Base-by-base conservation (phyloP, 2,113 vertebrate genomes). In the Corythaeola cristata region DNA sequence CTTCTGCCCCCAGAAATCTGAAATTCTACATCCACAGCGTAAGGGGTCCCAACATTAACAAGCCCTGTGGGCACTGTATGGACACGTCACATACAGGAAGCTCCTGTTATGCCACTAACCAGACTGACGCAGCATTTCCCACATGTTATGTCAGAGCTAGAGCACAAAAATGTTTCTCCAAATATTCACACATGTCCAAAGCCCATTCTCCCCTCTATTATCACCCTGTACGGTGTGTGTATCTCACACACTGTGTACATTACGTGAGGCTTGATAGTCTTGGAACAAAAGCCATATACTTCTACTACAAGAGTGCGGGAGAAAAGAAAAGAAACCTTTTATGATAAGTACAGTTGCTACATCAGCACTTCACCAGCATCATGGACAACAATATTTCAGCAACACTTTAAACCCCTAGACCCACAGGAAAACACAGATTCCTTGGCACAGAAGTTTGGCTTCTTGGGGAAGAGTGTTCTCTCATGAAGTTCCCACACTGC, bases 91-190 rank as follows among this genome's bases (percentile, higher is more conserved):
- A 66, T 8, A 62, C 44, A 95, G 87, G 75, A 95, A 95, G 85
- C 35, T 91, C 86, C 93, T 91, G 85, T 96, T 96, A 95, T 23
- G 92, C 92, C 94, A 63, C 64, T 74, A 92, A 90, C 50, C 63
- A 94, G 68, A 85, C 41, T 35, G 35, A 50, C 4, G 49, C 64
- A 55, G 55, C 11, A 21, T 91, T 98, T 98, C 81, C 88, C 95
- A 84, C 2, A 2, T 2, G 21, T 47, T 53, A 68, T 12, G 44
- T 93, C 89, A 95, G 76, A 96, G 64, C 58, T 11, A 50, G 39
- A 94, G 26, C 18, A 45, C 58, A 73, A 18, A 93, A 87, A 79
- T 23, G 35, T 49, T 96, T 81, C 91, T 75, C 35, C 81, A 91
- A 96, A 95, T 73, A 94, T 47, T 91, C 63, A 50, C 63, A 32